Evolutionary conservation across 2,888 invertebrate genomes (phyloP), one percentile per base, ranked within the genome.

Genomic region (Aradus depressus): DNA sequence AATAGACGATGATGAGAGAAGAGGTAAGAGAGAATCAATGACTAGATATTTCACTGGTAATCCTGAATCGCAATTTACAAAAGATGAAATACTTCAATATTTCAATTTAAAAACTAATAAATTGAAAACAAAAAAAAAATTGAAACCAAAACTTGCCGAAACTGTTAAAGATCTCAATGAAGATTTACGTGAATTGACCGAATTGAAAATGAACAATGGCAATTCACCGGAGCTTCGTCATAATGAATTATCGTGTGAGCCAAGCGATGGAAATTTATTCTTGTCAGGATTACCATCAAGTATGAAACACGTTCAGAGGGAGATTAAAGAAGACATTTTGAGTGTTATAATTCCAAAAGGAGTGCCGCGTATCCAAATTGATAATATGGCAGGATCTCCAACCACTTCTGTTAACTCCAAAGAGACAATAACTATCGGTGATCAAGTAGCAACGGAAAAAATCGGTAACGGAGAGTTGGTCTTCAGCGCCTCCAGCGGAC

Each of bases 301-400:
- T 31, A 21, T 31, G 21, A 21, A 44, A 44, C 44, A 44, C 14
- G 8, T 32, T 5, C 31, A 44, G 19, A 44, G 31, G 22, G 26
- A 44, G 8, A 44, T 44, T 19, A 1, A 23, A n/a, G 44, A 34
- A 44, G 44, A 32, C 10, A 25, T 34, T 35, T 10, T 44, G 19
- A 28, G 34, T 4, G 35, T 44, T 10, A 23, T 23, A 10, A 31
- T 44, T n/a, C 44, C 44, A 35, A 44, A 42, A n/a, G n/a, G n/a
- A n/a, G n/a, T n/a, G n/a, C n/a, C n/a, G n/a, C n/a, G n/a, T n/a
- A n/a, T n/a, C n/a, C n/a, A n/a, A n/a, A n/a, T n/a, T n/a, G n/a
- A n/a, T n/a, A n/a, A n/a, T n/a, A n/a, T n/a, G n/a, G n/a, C n/a
- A n/a, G n/a, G n/a, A n/a, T n/a, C n/a, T n/a, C n/a, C n/a, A n/a